Percentiles rank a stretch among this genome's conserved stretches.
Evolutionary conservation across 2,113 vertebrate genomes (phyloP).

Genomic region (Cyphomyrus plagiostoma): DNA sequence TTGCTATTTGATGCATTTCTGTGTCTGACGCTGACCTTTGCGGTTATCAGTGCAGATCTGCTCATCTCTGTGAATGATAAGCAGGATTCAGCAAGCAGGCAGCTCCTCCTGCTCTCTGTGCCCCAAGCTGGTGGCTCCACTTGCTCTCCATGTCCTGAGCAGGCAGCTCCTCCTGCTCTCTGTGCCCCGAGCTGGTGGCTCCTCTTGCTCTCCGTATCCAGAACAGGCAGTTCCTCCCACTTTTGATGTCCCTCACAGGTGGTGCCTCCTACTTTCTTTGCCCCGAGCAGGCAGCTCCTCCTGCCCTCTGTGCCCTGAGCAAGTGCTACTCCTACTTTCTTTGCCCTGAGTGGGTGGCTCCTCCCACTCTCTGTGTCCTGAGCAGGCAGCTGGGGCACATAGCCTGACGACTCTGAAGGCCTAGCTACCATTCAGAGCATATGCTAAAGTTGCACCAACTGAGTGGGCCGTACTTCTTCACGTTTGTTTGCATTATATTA

Average conservation of each 20-base stretch:
- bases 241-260: neutral
- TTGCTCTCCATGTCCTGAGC: accelerated
- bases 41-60: neutral
- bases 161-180: neutral
- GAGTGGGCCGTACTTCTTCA: neutral
- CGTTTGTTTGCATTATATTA: neutral
- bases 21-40: neutral
- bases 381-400: neutral
- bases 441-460: neutral
- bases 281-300: neutral
- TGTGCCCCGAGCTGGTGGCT: neutral
- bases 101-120: neutral
- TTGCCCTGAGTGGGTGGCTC: neutral
- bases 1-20: neutral
- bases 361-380: neutral
- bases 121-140: neutral
- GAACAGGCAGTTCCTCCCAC: neutral
- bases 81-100: neutral
- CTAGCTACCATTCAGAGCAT: neutral
- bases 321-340: neutral
- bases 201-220: neutral
- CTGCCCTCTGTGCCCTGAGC: neutral
- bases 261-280: neutral
- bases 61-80: conserved; percentile 11
- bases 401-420: neutral